Conservation (phyloP, 2,888 invertebrate species). For the Agrilus mali region DNA sequence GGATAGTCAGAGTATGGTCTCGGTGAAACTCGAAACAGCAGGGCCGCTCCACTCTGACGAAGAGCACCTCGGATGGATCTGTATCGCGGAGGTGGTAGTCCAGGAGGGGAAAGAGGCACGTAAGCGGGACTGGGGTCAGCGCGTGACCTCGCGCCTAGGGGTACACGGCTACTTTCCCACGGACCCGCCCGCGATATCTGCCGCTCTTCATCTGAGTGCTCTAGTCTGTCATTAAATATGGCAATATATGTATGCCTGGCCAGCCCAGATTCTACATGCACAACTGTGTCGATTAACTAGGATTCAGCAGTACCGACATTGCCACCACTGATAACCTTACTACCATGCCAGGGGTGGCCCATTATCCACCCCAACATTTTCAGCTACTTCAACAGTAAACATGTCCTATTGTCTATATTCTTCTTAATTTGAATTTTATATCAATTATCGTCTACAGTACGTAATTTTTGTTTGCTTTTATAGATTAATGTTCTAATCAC, state of each 20-base stretch:
- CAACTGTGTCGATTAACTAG: conserved; percentile 27
- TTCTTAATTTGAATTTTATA: too few species aligned
- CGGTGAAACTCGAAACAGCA: too few species aligned
- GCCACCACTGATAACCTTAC: too few species aligned
- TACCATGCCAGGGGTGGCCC: too few species aligned
- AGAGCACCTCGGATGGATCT: conserved; percentile 26
- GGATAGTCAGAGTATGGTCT: too few species aligned
- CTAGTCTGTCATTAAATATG: conserved; percentile 37
- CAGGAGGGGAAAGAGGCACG: conserved; percentile 19
- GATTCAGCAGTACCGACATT: too few species aligned
- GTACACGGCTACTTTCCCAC: conserved; percentile 39
- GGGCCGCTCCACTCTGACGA: not conserved
- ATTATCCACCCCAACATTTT: too few species aligned
- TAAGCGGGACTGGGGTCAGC: conserved; percentile 29
- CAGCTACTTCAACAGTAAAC: too few species aligned
- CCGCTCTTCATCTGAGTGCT: conserved; percentile 35
- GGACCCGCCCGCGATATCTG: conserved; percentile 37
- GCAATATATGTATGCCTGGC: conserved; percentile 34
- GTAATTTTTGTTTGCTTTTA: too few species aligned
- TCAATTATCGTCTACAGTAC: too few species aligned
- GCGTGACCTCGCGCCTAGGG: conserved; percentile 38
- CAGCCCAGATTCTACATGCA: conserved; percentile 27
- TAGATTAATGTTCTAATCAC: too few species aligned
- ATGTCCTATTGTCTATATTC: too few species aligned
- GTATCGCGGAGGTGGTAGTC: conserved; percentile 27